Base-by-base conservation (phyloP, 1,140 invertebrate genomes). In the Ectropis grisescens region DNA sequence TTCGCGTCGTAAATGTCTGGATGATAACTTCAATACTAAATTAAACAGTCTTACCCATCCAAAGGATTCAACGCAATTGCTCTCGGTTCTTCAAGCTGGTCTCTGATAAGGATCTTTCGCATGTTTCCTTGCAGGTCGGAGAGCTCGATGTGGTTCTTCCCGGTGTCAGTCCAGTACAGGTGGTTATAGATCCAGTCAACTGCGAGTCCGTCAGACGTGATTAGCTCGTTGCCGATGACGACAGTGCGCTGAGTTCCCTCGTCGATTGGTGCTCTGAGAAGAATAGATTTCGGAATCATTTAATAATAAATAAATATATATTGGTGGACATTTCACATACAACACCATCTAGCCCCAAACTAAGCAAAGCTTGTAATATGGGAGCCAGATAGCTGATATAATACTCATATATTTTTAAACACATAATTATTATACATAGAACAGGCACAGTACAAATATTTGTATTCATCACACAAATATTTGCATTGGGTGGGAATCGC, bases 131-230 rank as follows among this genome's bases (percentile, higher is more conserved):
- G 92, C 46, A 97, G 89, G 65, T 95, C 91, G 0, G 93, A 90
- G 19, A 98, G 83, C 68, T 94, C 90, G 51, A 98, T 98, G 11
- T 90, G 94, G 70, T 97, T 94, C 49, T 91, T 92, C 15, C 91
- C 91, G 2, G 94, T 93, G 66, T 98, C 95, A 0, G 95, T 98
- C 93, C 96, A 98, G 82, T 98, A 99, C 29, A 99, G 87, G 50
- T 98, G 93, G 70, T 93, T 92, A 75, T 98, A 96, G 32, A 98
- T 91, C 97, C 97, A 98, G 80, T 99, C 97, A 22, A 98, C 92
- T 1, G 96, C 95, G 28, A 98, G 76, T 10, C 96, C 96, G 83
- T 98, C 96, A 0, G 95, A 93, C 6, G 91, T 95, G 4, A 91
- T 93, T 13, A 94, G 82, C 61, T 94, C 90, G 28, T 95, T 86